Evolutionary conservation across 2,888 invertebrate genomes (phyloP), one percentile per base, ranked within the genome.

Genomic region (Athripsodes cinereus): DNA sequence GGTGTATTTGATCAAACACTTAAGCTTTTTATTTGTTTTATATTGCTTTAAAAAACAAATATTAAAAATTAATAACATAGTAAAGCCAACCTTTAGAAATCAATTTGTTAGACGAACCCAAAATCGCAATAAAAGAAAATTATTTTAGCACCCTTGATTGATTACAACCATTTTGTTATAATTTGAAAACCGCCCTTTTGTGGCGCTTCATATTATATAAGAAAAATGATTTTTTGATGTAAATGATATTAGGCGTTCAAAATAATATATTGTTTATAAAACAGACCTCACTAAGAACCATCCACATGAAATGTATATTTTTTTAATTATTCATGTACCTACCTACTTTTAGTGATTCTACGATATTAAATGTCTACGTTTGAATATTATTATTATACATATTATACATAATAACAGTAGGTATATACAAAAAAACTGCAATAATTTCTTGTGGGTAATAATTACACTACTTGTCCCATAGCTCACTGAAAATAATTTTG

Each of bases 101-200:
- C 47, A 47, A 47, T 47, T 47, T 47, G 47, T 47, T 20, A 46
- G 19, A 47, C 20, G 21, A 2, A 19, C 47, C 47, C 47, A 8
- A 47, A 47, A 47, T 47, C 20, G 47, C 47, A 47, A 21, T 47
- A 19, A 47, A 20, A 20, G 8, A 8, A 21, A 20, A 47, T 47
- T 18, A 40, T 40, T 40, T 40, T 40, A 40, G 40, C 40, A 40
- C 40, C 47, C 47, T 47, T 21, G 47, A 47, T 47, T 47, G 21
- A 47, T 20, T 10, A 47, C 47, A 20, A n/a, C 8, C 22, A 48
- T 55, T 47, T 6, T 21, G 26, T 19, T 48, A 55, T 55, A 46
- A 34, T 22, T 48, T 53, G 2, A 31, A 20, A 11, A 40, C 51
- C 58, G 54, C 58, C 58, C 51, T 49, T 58, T 58, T 58, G 21